A percentile compares a stretch with the other conserved stretches of the same genome.
Evolutionary conservation across 2,888 invertebrate species (phyloP).

Genomic region (Polyommatus iphigenia): DNA sequence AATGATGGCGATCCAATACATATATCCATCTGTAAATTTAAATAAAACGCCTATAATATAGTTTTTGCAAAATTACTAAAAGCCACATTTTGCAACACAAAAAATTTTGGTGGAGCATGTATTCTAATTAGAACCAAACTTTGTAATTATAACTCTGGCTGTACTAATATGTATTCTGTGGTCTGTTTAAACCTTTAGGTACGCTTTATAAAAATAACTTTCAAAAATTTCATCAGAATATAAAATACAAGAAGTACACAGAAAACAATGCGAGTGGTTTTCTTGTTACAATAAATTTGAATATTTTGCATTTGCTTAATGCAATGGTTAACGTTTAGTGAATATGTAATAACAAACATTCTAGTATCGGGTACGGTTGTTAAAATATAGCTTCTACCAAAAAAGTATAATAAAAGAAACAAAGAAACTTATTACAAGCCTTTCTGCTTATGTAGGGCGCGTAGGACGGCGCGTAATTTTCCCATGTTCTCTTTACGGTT

Average conservation of each 20-base stretch:
- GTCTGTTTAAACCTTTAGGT: background rate
- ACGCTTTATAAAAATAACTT: background rate
- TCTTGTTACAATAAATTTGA: background rate
- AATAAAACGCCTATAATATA: slow-evolving; percentile 1
- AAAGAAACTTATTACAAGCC: background rate
- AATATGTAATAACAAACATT: background rate
- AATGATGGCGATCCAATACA: background rate
- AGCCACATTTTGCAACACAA: background rate
- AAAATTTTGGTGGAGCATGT: background rate
- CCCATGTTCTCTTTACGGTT: slow-evolving; percentile 15
- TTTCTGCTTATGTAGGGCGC: background rate
- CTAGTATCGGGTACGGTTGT: background rate
- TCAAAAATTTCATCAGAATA: background rate
- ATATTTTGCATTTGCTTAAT: background rate
- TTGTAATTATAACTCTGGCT: background rate
- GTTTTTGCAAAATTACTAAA: background rate
- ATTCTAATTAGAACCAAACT: background rate
- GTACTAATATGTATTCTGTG: too few relatives aligned
- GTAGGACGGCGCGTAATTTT: slow-evolving; percentile 16
- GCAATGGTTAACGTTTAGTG: background rate
- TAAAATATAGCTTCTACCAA: background rate
- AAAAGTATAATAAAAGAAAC: background rate
- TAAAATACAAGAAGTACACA: background rate
- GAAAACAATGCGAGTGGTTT: background rate
- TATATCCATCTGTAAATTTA: background rate